Conservation (phyloP, 2,888 invertebrate genomes). For the Globia sparganii region DNA sequence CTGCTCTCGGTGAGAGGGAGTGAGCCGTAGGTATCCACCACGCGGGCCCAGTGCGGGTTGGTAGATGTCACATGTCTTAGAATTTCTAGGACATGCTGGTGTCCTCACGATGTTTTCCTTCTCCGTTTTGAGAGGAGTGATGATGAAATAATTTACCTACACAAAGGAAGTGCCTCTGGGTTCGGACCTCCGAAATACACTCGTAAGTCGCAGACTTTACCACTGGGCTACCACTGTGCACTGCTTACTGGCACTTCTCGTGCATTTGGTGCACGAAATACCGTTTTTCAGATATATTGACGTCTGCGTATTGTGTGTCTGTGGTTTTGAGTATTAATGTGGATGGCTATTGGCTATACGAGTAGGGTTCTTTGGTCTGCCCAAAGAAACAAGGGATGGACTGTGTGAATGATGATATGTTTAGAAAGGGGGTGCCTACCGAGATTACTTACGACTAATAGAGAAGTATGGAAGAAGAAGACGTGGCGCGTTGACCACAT, state of each 20-base stretch:
- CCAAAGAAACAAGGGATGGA: not conserved
- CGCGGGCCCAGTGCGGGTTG: not conserved
- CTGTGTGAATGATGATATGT: not conserved
- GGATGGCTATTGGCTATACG: too few species aligned
- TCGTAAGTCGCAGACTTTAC: too few species aligned
- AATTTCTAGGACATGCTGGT: not conserved
- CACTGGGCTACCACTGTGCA: too few species aligned
- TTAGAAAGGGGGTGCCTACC: not conserved
- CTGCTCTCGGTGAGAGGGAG: not conserved
- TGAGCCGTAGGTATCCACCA: not conserved
- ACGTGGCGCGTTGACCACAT: not conserved
- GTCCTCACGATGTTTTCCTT: too few species aligned
- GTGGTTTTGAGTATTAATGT: not conserved
- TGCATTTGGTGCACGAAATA: not conserved
- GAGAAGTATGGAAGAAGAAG: not conserved
- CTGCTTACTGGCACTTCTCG: too few species aligned
- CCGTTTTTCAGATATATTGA: not conserved
- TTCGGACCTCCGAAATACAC: too few species aligned
- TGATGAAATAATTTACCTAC: too few species aligned
- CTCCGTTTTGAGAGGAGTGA: too few species aligned
- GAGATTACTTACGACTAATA: not conserved
- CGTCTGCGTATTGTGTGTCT: not conserved
- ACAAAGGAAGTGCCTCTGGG: too few species aligned
- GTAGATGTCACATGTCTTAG: not conserved
- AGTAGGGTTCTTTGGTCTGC: too few species aligned